Base-by-base conservation (phyloP, 2,888 invertebrate genomes). In the Protophormia terraenovae region DNA sequence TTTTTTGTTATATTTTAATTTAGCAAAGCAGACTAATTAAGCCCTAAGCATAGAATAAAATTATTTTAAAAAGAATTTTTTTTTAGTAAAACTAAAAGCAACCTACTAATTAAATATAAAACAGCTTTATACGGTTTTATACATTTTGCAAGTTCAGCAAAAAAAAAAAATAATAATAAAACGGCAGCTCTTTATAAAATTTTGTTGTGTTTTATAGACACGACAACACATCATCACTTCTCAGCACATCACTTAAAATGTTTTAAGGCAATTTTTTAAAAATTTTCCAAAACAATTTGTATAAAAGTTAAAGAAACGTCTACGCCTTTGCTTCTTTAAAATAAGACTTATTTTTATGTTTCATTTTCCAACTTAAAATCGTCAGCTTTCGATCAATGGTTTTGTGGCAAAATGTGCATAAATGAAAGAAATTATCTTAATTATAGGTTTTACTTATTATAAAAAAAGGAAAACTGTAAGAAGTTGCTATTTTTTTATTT, bases 361-460 rank as follows among this genome's bases (percentile, higher is more conserved):
- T 41, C 5, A 16, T 53, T 69, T 78, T 50, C 12, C 38, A 16
- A 72, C 76, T 71, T 3, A 78, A n/a, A 82, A 82, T 78, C 85
- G 78, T 78, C 85, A 85, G 82, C 82, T 79, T 85, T 82, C 78
- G 69, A 85, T 85, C 82, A 75, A 75, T 71, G 73, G 19, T 12
- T 38, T 71, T 83, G 27, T 55, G 2, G 12, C 24, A 64, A 64
- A 79, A 82, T 75, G 69, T 82, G 75, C 82, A 82, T 82, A 85
- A 85, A 82, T 79, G 75, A 82, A 85, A 75, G 82, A 85, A 85
- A 85, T 85, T 85, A 85, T 85, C 85, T 82, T 82, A 85, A 85
- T 85, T 85, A 85, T 78, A 79, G 82, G 85, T 78, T 82, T 82
- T 38, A 19, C n/a, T n/a, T n/a, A n/a, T n/a, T n/a, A 22, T 24